Evolutionary conservation across 2,888 invertebrate species (phyloP).

Genomic region (Tyria jacobaeae): DNA sequence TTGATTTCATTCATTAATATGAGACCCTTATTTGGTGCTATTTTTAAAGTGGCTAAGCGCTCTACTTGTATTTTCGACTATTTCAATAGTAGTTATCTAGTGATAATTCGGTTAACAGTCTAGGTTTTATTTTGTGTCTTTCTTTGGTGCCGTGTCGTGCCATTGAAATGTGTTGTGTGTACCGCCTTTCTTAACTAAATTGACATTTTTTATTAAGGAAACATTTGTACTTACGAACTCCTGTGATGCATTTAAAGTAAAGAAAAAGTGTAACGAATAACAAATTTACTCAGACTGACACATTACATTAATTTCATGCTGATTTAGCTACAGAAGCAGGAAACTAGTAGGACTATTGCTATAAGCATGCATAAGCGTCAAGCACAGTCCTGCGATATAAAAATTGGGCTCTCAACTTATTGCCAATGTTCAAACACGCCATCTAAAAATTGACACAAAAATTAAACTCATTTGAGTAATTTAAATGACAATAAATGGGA

Average conservation of each 20-base stretch:
- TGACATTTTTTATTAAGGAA: conserved; percentile 14
- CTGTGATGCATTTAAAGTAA: conserved; percentile 63
- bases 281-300: conserved; percentile 49
- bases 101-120: conserved; percentile 3
- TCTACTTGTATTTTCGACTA: conserved; percentile 13
- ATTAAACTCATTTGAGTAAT: conserved; percentile 38
- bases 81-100: conserved; percentile 7
- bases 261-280: conserved; percentile 46
- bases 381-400: conserved; percentile 38
- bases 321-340: conserved; percentile 55
- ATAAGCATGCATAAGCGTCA: conserved; percentile 62
- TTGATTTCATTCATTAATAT: neutral
- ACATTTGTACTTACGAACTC: conserved; percentile 61
- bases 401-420: conserved; percentile 43
- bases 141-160: conserved; percentile 20
- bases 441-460: conserved; percentile 56
- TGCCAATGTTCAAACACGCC: conserved; percentile 50
- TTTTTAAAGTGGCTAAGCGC: conserved; percentile 18
- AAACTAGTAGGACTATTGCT: conserved; percentile 32
- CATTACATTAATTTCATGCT: conserved; percentile 39
- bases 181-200: conserved; percentile 10
- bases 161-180: conserved; percentile 12
- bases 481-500: conserved; percentile 1
- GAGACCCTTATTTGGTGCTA: conserved; percentile 10
- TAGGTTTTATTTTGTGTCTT: conserved; percentile 11